phyloP scores from a whole-genome alignment of 2,797 vertebrate species.

The Eospalax fontanierii region DNA sequence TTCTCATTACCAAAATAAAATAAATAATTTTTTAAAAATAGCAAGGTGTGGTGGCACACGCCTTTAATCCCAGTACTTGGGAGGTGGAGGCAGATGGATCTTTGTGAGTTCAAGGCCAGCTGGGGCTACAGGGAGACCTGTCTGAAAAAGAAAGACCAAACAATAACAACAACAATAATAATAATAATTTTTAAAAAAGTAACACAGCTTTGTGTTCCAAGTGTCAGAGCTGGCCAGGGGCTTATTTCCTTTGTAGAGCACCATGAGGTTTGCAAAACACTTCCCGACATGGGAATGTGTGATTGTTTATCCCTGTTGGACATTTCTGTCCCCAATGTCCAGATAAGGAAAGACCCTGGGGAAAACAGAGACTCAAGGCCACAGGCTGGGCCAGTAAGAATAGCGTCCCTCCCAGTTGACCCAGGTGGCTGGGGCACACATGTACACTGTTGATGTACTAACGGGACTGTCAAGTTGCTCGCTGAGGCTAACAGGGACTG shows the following conservation, averaged over 20 bases:
- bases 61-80: too few relatives aligned
- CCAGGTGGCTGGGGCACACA: too few relatives aligned
- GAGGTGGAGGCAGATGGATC: background rate
- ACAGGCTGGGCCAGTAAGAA: background rate
- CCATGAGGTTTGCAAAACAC: background rate
- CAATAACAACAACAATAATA: too few relatives aligned
- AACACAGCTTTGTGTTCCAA: too few relatives aligned
- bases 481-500: too few relatives aligned
- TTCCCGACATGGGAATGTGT: background rate
- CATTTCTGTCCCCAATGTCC: background rate
- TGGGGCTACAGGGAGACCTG: background rate
- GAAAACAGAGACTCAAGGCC: background rate
- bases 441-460: fast-evolving
- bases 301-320: background rate
- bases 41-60: background rate
- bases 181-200: too few relatives aligned
- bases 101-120: background rate
- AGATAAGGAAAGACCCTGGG: background rate
- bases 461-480: too few relatives aligned
- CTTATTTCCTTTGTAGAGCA: background rate
- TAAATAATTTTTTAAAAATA: too few relatives aligned
- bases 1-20: too few relatives aligned
- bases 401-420: fast-evolving
- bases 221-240: fast-evolving
- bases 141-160: too few relatives aligned